Base-by-base conservation (phyloP, 2,797 vertebrate species). In the Moxostoma hubbsi region DNA sequence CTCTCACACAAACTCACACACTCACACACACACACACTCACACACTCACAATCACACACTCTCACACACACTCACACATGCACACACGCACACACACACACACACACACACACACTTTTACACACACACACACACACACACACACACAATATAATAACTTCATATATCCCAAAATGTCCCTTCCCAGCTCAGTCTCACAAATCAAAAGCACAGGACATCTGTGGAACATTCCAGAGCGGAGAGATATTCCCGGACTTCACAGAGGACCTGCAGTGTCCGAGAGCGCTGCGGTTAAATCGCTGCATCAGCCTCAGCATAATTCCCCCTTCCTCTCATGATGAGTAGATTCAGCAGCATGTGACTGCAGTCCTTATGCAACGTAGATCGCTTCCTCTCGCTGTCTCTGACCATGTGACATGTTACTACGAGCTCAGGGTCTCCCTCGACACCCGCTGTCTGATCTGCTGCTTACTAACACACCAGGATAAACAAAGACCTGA, bases 401-500 rank as follows among this genome's bases (percentile, higher is more conserved):
- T 3, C 18, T n/a, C n/a, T 63, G 82, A 81, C 79, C 85, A 71
- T 84, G 85, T 87, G 81, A 73, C 81, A 46, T 81, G 49, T 9
- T 7, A 64, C 78, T 78, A 81, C 80, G 80, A 82, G 43, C 51
- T 36, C 64, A 80, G 70, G 81, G 68, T 49, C 75, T 49, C 58
- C 75, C 79, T n/a, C 81, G 72, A 75, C 82, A 73, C 58, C 64
- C 4, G 70, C 6, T 74, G 82, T 55, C 70, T 83, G 75, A 86
- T 85, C 87, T 69, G 86, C 79, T 77, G 24, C 82, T 82, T 73
- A 58, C 81, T 73, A n/a, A n/a, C n/a, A n/a, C 66, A 50, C 73
- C 77, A 5, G 43, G 15, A 50, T 71, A 18, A 86, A 87, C 86
- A 91, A 89, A 90, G 88, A 79, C 69, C 8, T 12, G 73, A 82